Conservation (phyloP, 2,888 invertebrate genomes). For the Petrolisthes manimaculis region DNA sequence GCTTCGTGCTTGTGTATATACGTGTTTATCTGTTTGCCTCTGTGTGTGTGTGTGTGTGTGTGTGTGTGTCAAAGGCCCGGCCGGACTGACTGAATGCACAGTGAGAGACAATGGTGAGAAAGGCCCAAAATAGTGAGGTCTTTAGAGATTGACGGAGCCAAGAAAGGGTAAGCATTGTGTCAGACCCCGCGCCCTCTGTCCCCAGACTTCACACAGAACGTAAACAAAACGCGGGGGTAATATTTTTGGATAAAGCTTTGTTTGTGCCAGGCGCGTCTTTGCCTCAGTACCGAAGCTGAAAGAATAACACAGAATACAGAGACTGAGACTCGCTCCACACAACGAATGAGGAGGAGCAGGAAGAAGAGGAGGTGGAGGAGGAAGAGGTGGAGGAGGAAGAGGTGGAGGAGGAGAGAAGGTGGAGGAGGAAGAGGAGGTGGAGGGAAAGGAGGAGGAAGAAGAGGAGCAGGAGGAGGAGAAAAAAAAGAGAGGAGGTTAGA, state of each 20-base stretch:
- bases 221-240: conserved; percentile 54
- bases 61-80: conserved; percentile 47
- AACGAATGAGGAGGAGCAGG: neutral
- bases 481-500: no score
- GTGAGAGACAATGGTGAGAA: conserved; percentile 55
- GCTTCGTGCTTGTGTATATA: no score
- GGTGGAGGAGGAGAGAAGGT: no score
- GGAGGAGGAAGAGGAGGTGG: no score
- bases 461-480: no score
- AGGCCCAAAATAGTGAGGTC: conserved; percentile 59
- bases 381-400: no score
- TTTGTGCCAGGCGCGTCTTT: conserved; percentile 59
- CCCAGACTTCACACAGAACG: conserved; percentile 42
- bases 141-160: conserved; percentile 59
- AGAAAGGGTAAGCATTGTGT: conserved; percentile 60
- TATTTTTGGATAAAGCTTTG: conserved; percentile 58
- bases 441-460: no score
- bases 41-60: conserved; percentile 2
- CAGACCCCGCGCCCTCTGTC: conserved; percentile 42
- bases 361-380: conserved; percentile 22
- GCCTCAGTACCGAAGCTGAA: conserved; percentile 36
- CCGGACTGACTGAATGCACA: conserved; percentile 51
- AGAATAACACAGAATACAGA: conserved; percentile 27
- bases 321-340: no score
- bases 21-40: neutral